Conservation (phyloP, 2,113 vertebrate species). For the Dasyornis broadbenti region DNA sequence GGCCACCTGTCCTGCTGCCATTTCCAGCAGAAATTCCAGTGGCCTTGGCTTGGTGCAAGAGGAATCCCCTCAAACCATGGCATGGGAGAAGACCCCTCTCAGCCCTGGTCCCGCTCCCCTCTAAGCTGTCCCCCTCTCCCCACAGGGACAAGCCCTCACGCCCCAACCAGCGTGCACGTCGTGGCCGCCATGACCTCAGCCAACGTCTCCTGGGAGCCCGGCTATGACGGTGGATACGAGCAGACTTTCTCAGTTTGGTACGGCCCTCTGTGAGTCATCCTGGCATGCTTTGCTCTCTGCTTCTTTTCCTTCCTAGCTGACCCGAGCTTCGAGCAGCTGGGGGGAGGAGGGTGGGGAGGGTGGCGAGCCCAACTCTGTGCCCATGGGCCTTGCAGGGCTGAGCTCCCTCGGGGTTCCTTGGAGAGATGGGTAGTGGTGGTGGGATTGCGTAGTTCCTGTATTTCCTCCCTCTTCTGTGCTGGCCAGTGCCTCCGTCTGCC, state of each 20-base stretch:
- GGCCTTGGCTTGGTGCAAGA: neutral
- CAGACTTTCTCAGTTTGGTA: constrained; percentile 99
- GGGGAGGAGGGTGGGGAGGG: neutral
- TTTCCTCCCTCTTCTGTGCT: neutral
- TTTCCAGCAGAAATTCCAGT: neutral
- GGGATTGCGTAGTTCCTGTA: neutral
- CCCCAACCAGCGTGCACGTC: constrained; percentile 89
- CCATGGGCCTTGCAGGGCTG: neutral
- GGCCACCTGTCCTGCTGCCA: neutral
- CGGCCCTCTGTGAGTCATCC: constrained; percentile 99
- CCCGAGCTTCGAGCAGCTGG: neutral
- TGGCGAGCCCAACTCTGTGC: neutral
- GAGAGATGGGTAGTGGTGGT: neutral
- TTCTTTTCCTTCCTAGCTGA: constrained; percentile 72
- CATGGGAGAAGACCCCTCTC: neutral
- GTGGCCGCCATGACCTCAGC: constrained; percentile 90
- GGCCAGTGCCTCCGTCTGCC: neutral
- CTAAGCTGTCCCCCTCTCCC: neutral
- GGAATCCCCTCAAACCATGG: rapidly evolving
- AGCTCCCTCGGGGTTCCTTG: neutral
- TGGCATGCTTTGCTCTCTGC: constrained; percentile 98
- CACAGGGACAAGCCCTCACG: constrained; percentile 95
- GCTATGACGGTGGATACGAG: constrained; percentile 97
- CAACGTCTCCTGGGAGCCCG: constrained; percentile 97
- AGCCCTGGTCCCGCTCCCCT: neutral